Percentiles rank a stretch among this genome's conserved stretches.
Evolutionary conservation across 2,113 vertebrate genomes (phyloP).

Genomic region (Plestiodon gilberti): DNA sequence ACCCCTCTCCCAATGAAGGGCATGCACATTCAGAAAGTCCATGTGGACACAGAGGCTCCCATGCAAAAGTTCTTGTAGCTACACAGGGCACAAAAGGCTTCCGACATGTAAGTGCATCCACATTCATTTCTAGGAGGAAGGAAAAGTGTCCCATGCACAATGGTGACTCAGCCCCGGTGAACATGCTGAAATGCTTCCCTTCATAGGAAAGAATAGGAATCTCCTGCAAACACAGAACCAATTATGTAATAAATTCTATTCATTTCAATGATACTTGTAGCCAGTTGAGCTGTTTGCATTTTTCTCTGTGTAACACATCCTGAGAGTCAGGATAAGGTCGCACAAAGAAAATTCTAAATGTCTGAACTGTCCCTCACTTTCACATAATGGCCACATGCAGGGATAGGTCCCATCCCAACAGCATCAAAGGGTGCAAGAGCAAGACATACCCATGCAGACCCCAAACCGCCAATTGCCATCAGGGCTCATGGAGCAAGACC

Average conservation of each 20-base stretch:
- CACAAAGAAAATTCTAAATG: background rate
- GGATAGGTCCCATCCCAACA: background rate
- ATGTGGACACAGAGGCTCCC: background rate
- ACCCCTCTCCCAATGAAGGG: background rate
- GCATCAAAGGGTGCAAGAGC: background rate
- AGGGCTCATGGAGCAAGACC: constrained; percentile 21
- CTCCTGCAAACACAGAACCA: background rate
- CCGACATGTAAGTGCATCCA: background rate
- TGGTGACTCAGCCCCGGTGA: background rate
- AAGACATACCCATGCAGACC: background rate
- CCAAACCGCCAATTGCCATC: background rate
- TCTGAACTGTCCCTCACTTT: background rate
- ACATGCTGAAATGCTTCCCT: background rate
- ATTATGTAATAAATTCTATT: background rate
- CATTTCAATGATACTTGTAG: background rate
- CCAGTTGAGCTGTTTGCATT: background rate
- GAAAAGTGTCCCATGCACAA: background rate
- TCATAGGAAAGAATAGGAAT: background rate
- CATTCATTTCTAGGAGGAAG: background rate
- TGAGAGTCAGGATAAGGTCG: background rate
- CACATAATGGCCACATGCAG: background rate
- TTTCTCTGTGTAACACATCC: background rate
- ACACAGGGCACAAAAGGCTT: background rate
- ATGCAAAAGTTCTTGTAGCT: background rate
- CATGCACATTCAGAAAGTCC: background rate